Percentiles rank a stretch among this genome's conserved stretches.
phyloP scores from a whole-genome alignment of 2,888 invertebrate species.

The Nephrotoma guestfalica region DNA sequence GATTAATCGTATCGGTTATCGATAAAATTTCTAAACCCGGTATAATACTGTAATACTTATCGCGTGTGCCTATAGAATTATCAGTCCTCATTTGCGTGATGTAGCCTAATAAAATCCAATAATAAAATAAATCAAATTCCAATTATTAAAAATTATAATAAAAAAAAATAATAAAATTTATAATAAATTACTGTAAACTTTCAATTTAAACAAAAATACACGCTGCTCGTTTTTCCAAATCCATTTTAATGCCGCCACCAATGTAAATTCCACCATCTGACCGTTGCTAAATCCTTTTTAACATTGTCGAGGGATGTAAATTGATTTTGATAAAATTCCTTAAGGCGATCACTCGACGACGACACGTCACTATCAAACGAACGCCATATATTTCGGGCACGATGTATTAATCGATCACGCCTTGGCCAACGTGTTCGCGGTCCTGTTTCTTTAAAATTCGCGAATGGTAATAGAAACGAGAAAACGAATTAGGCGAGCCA shows the following conservation, averaged over 20 bases:
- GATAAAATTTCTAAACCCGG: neutral
- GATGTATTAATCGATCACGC: neutral
- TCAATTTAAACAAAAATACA: neutral
- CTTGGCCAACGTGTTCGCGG: neutral
- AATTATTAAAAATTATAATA: neutral
- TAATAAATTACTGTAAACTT: neutral
- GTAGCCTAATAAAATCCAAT: neutral
- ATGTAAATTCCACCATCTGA: neutral
- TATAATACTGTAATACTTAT: neutral
- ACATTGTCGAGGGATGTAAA: neutral
- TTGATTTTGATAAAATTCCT: neutral
- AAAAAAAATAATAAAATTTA: neutral
- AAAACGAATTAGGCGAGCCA: neutral
- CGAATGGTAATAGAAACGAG: neutral
- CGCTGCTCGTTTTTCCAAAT: neutral
- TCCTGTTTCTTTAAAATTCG: neutral
- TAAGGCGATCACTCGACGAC: neutral
- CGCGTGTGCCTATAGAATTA: neutral
- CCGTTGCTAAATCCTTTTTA: neutral
- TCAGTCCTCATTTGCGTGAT: neutral
- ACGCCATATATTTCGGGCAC: neutral
- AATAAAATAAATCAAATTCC: neutral
- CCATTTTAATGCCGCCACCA: neutral
- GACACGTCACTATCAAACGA: neutral
- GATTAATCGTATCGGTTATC: neutral